A percentile compares a stretch with the other conserved stretches of the same genome.
Conservation (phyloP, 2,113 vertebrate species). For the Pelmatolapia mariae region DNA sequence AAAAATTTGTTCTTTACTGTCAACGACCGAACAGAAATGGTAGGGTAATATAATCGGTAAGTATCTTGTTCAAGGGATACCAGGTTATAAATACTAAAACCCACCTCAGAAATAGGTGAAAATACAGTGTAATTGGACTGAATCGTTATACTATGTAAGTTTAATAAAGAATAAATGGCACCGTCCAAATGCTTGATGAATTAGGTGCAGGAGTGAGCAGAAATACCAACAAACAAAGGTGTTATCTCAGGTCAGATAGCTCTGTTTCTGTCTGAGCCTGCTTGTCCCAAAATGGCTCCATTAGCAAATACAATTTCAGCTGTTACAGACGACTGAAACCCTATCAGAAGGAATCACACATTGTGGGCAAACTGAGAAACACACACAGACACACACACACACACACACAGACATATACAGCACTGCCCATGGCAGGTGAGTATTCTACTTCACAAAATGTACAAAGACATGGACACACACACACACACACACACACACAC, state of each 20-base stretch:
- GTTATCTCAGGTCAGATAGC: slow-evolving; percentile 49
- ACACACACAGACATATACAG: neutral
- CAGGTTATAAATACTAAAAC: neutral
- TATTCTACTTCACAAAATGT: neutral
- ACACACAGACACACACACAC: neutral
- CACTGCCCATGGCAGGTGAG: neutral
- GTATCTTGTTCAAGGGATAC: neutral
- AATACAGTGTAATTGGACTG: neutral
- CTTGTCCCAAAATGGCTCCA: slow-evolving; percentile 49
- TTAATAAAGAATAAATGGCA: slow-evolving; percentile 12
- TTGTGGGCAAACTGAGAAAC: neutral
- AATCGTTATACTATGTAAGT: neutral
- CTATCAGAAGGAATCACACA: slow-evolving; percentile 30
- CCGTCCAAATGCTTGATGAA: slow-evolving; percentile 12
- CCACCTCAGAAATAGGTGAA: neutral
- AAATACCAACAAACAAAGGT: slow-evolving; percentile 42
- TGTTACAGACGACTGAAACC: slow-evolving; percentile 49
- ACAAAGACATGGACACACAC: neutral
- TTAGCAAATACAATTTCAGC: slow-evolving; percentile 63
- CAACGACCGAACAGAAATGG: neutral
- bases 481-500: neutral
- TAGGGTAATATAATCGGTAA: neutral
- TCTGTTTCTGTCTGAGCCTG: slow-evolving; percentile 29
- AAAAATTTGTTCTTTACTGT: neutral
- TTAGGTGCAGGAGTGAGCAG: slow-evolving; percentile 10